Evolutionary conservation across 2,888 invertebrate species (phyloP).

Genomic region (Magallana nippona): DNA sequence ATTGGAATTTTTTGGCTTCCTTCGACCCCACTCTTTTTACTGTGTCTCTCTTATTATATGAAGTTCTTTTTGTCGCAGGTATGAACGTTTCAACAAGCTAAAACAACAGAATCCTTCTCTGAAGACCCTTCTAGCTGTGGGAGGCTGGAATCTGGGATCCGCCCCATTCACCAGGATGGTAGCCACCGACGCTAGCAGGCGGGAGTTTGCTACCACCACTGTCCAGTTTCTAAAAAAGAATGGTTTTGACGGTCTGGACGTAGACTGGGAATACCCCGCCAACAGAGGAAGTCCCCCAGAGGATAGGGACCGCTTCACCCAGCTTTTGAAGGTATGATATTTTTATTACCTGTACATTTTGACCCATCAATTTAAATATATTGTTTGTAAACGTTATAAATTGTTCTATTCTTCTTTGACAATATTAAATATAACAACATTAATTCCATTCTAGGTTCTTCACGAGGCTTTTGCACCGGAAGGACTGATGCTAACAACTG

Average conservation of each 20-base stretch:
- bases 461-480: slow-evolving; percentile 43
- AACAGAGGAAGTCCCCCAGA: slow-evolving; percentile 73
- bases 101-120: slow-evolving; percentile 85
- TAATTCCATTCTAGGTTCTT: not conserved
- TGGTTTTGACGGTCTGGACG: slow-evolving; percentile 91
- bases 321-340: slow-evolving; percentile 62
- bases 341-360: too few relatives aligned
- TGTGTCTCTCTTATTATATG: too few relatives aligned
- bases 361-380: too few relatives aligned
- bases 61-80: slow-evolving; percentile 77
- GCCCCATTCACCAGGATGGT: slow-evolving; percentile 81
- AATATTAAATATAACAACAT: too few relatives aligned
- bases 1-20: too few relatives aligned
- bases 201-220: slow-evolving; percentile 66
- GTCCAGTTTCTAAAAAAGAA: slow-evolving; percentile 66
- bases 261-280: slow-evolving; percentile 95
- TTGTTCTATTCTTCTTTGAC: too few relatives aligned
- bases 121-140: slow-evolving; percentile 91
- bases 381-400: too few relatives aligned
- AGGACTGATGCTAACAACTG: slow-evolving; percentile 73
- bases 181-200: slow-evolving; percentile 58
- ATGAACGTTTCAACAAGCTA: slow-evolving; percentile 89
- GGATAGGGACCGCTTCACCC: slow-evolving; percentile 69
- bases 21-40: too few relatives aligned
- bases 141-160: slow-evolving; percentile 96